Percentiles rank a stretch among this genome's conserved stretches.
These are phyloP conservation scores for Dasyurus viverrinus DNA, from an alignment of 2,113 vertebrate genomes.

Conservation along the genomic window DNA sequence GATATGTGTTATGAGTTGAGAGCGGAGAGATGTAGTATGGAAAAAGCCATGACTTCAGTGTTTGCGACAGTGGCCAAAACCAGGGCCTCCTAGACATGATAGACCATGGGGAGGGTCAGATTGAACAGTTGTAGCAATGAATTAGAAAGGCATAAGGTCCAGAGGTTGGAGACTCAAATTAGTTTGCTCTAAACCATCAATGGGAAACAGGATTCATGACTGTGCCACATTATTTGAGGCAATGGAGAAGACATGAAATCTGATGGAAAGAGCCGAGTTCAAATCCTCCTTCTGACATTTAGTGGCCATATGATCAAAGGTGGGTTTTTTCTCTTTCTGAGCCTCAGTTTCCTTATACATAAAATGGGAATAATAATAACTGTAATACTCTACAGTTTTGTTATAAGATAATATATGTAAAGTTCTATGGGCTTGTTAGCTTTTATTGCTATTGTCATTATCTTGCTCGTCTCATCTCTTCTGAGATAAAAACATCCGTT, in stretches of 20 bases:
- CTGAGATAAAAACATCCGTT: not conserved
- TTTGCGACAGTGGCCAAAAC: not conserved
- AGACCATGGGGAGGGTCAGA: not conserved
- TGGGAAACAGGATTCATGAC: not conserved
- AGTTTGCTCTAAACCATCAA: not conserved
- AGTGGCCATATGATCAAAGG: not conserved
- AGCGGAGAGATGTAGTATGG: not conserved
- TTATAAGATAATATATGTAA: not conserved
- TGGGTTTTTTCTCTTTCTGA: not conserved
- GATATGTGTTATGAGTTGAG: not conserved
- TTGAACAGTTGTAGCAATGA: not conserved
- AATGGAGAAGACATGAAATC: not conserved
- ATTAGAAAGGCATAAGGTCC: not conserved
- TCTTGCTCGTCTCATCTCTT: not conserved
- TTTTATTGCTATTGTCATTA: not conserved
- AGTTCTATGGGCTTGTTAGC: not conserved
- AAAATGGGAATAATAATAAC: not conserved
- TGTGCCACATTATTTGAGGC: not conserved
- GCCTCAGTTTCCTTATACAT: not conserved
- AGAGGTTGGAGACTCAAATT: not conserved
- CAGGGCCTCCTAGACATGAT: not conserved
- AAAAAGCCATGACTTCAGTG: not conserved
- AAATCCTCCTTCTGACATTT: not conserved
- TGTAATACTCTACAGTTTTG: not conserved
- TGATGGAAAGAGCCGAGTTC: not conserved